Percentiles rank a stretch among this genome's conserved stretches.
phyloP scores from a whole-genome alignment of 2,888 invertebrate species.

The Drosophila ustulata region DNA sequence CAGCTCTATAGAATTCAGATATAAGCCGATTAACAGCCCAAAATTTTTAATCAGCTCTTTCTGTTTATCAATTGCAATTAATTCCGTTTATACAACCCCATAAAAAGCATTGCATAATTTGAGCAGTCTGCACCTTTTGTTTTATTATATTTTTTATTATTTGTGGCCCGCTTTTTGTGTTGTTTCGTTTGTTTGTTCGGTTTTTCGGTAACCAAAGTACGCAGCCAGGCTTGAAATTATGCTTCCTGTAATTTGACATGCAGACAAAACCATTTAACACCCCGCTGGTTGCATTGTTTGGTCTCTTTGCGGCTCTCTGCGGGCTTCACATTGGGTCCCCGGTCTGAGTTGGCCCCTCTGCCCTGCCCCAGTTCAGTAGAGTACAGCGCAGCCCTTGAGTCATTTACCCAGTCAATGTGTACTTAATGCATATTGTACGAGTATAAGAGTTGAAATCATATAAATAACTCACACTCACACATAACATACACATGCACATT shows the following conservation, averaged over 20 bases:
- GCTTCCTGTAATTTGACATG: slow-evolving; percentile 78
- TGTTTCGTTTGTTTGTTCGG: slow-evolving; percentile 22
- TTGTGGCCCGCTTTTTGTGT: background rate
- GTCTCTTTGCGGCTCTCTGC: slow-evolving; percentile 20
- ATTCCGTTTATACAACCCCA: background rate
- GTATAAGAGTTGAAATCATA: slow-evolving; percentile 34
- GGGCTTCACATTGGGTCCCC: slow-evolving; percentile 9
- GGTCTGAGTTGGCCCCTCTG: background rate
- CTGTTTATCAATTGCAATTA: slow-evolving; percentile 9
- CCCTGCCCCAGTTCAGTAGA: background rate
- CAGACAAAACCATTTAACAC: slow-evolving; percentile 80
- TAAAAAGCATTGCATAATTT: slow-evolving; percentile 55
- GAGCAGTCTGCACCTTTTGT: slow-evolving; percentile 54
- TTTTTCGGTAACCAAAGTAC: slow-evolving; percentile 48
- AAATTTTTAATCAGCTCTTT: background rate
- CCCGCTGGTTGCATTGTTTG: slow-evolving; percentile 73
- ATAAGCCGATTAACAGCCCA: background rate
- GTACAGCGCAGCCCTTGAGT: slow-evolving; percentile 16
- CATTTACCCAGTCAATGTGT: slow-evolving; percentile 48
- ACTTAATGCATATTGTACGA: slow-evolving; percentile 51
- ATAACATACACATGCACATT: slow-evolving; percentile 3
- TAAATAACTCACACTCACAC: slow-evolving; percentile 26
- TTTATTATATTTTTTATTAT: slow-evolving; percentile 24
- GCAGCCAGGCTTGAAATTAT: slow-evolving; percentile 77
- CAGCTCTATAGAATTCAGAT: background rate